Base-by-base conservation (phyloP, 2,888 invertebrate genomes). In the Thereva nobilitata region DNA sequence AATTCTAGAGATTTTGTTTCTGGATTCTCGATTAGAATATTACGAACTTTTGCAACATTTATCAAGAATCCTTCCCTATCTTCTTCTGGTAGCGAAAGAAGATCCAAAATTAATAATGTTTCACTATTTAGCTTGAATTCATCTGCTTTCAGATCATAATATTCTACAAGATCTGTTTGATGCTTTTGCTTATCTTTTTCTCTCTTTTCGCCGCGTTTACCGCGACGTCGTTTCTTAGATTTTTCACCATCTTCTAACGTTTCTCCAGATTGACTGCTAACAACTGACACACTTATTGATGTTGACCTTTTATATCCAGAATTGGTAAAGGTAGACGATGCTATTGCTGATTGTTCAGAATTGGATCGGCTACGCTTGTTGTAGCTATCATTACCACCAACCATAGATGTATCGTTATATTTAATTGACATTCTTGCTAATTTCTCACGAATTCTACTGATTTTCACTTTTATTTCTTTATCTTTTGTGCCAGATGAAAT, bases 121-220 rank as follows among this genome's bases (percentile, higher is more conserved):
- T 68, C 68, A 40, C 59, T 54, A 42, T 65, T 68, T 41, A 68
- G 37, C 3, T 53, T 50, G 23, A 59, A 59, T 6, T 59, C 23
- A 38, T 45, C 10, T 12, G 9, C 34, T 34, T 10, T 42, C 41
- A n/a, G 6, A 41, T 54, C 5, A 37, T 54, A 54, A 37, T 8
- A 38, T 40, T 53, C 5, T 23, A 23, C 23, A 23, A 23, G 23
- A 23, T 23, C 23, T 23, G 23, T 23, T 23, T 23, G 23, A 23
- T 23, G 23, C 23, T 23, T 23, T 23, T 23, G 23, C 23, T 45
- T 8, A 9, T 45, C 45, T 10, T 45, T 45, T 45, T 45, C 45
- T 1, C 86, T 88, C 0, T 7, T 45, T 45, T 45, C n/a, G 37
- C 37, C 56, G 37, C 56, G 56, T 37, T 45, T 44, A 4, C 56